These are phyloP conservation scores for Hyposoter dolosus DNA, from an alignment of 2,888 invertebrate genomes.

Conservation along the genomic window DNA sequence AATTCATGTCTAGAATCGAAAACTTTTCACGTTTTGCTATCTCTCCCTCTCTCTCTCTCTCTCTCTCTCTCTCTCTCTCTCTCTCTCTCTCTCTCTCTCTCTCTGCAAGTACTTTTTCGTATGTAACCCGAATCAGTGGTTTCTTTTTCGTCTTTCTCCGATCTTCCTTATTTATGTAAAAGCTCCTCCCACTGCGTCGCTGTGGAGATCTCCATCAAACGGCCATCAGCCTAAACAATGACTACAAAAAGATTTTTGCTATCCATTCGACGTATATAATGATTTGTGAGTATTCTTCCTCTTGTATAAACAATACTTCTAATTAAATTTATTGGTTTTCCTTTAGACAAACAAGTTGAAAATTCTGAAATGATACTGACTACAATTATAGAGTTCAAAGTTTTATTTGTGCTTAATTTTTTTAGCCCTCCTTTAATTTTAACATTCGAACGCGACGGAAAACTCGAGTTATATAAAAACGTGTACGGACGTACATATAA, in stretches of 20 bases:
- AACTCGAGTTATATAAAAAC: background rate
- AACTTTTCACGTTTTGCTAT: conserved; percentile 52
- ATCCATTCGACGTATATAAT: background rate
- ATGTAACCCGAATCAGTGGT: background rate
- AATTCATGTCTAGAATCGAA: conserved; percentile 40
- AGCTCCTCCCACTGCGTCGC: background rate
- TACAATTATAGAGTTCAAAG: background rate
- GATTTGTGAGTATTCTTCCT: background rate
- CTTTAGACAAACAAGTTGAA: background rate
- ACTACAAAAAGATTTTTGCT: background rate
- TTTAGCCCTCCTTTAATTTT: background rate
- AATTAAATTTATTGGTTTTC: background rate
- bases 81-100: background rate
- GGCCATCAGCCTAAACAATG: background rate
- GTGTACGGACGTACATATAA: conserved; percentile 8
- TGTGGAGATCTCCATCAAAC: background rate
- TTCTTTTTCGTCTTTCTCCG: background rate
- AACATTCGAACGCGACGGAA: background rate
- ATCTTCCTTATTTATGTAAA: background rate
- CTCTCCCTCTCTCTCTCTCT: background rate
- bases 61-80: background rate
- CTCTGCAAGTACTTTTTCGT: conserved; percentile 22
- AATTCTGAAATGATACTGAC: background rate
- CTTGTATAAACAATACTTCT: background rate
- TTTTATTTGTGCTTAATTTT: background rate